Evolutionary conservation across 2,797 vertebrate genomes (phyloP).

Genomic region (Iguana delicatissima): DNA sequence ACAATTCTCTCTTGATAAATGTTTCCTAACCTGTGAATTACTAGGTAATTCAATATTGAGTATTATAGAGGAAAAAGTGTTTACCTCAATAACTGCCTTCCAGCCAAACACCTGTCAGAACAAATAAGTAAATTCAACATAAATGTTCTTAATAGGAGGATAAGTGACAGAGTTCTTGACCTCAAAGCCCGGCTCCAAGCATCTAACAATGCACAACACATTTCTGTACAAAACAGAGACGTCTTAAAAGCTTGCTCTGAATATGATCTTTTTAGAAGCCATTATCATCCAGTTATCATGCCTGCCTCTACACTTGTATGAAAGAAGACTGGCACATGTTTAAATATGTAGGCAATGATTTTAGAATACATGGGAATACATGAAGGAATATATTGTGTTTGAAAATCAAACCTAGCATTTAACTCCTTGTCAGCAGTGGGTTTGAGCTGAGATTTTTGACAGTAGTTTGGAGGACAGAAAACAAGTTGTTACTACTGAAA

Average conservation of each 20-base stretch:
- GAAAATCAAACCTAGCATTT: not conserved
- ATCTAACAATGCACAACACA: slow-evolving; percentile 4
- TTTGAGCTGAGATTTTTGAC: not conserved
- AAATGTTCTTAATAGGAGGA: slow-evolving; percentile 20
- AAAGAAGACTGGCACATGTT: slow-evolving; percentile 6
- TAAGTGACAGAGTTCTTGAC: slow-evolving; percentile 39
- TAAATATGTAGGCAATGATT: not conserved
- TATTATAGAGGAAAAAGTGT: slow-evolving; percentile 36
- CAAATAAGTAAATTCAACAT: slow-evolving; percentile 36
- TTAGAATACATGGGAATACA: not conserved
- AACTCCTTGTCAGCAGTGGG: fast-evolving
- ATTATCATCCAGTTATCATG: not conserved
- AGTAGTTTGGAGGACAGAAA: not conserved
- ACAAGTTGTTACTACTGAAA: slow-evolving; percentile 31
- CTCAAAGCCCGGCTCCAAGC: slow-evolving; percentile 19
- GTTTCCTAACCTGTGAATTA: slow-evolving; percentile 40
- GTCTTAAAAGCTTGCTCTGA: slow-evolving; percentile 8
- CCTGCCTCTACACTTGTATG: not conserved
- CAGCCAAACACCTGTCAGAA: slow-evolving; percentile 42
- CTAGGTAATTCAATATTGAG: slow-evolving; percentile 30
- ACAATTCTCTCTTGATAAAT: slow-evolving; percentile 26
- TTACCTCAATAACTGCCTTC: slow-evolving; percentile 41
- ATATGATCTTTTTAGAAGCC: not conserved
- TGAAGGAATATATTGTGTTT: not conserved
- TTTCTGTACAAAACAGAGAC: not conserved